Conservation (phyloP, 2,797 vertebrate genomes). For the Balearica regulorum region DNA sequence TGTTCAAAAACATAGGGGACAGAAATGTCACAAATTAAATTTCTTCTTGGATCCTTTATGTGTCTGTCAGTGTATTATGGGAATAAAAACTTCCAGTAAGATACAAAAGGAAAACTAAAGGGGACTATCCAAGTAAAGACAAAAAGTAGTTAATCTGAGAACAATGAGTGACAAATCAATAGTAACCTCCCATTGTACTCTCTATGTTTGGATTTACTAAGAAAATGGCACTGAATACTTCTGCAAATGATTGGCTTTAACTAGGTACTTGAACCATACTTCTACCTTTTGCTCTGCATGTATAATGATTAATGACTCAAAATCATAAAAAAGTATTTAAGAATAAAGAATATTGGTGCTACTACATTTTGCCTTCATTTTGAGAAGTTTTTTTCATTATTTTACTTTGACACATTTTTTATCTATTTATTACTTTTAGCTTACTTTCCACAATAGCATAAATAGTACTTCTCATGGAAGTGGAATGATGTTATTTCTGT, state of each 20-base stretch:
- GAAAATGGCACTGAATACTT: background rate
- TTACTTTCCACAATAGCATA: slow-evolving; percentile 5
- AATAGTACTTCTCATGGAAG: slow-evolving; percentile 49
- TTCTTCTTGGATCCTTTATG: background rate
- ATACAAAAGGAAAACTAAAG: background rate
- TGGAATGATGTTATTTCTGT: slow-evolving; percentile 47
- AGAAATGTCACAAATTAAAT: background rate
- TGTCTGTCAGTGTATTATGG: background rate
- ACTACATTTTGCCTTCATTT: background rate
- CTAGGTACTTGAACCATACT: background rate
- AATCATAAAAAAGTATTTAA: background rate
- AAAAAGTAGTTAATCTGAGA: background rate
- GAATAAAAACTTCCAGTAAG: background rate
- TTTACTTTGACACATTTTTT: background rate
- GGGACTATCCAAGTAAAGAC: background rate
- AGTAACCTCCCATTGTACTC: background rate
- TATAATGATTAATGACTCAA: background rate
- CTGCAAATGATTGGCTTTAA: background rate
- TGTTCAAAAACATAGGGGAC: background rate
- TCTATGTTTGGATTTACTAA: background rate
- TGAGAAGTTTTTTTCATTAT: background rate
- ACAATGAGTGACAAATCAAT: background rate
- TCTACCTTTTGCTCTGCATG: background rate
- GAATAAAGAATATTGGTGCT: background rate
- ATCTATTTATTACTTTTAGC: background rate